A percentile compares a stretch with the other conserved stretches of the same genome.
phyloP scores from a whole-genome alignment of 2,888 invertebrate species.

The Sinhomidia bicolor region DNA sequence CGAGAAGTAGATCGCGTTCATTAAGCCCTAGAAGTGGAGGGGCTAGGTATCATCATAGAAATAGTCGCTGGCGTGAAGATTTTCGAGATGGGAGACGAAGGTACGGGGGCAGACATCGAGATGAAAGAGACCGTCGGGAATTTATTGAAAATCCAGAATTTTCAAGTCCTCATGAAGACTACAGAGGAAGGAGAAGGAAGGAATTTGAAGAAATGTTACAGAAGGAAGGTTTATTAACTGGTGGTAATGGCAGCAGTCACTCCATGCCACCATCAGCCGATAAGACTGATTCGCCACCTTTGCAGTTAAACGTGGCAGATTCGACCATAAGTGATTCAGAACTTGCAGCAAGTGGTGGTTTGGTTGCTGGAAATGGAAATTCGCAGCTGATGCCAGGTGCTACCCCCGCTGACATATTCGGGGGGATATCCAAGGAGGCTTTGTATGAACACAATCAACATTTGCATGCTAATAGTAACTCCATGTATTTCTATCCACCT shows the following conservation, averaged over 20 bases:
- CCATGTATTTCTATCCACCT: constrained; percentile 69
- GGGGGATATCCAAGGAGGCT: constrained; percentile 70
- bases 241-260: background rate
- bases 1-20: constrained; percentile 66
- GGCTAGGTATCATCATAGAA: constrained; percentile 44
- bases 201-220: constrained; percentile 64
- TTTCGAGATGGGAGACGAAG: constrained; percentile 51
- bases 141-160: constrained; percentile 61
- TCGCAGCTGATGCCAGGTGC: constrained; percentile 9
- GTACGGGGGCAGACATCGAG: constrained; percentile 19
- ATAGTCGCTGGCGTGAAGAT: constrained; percentile 47
- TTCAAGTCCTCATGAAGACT: constrained; percentile 55
- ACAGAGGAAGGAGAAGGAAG: constrained; percentile 55
- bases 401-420: constrained; percentile 66
- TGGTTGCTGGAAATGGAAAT: constrained; percentile 2
- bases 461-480: constrained; percentile 68
- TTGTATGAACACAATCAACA: constrained; percentile 67
- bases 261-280: constrained; percentile 30
- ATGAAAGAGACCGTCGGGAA: constrained; percentile 45
- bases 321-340: constrained; percentile 84
- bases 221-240: constrained; percentile 40
- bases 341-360: constrained; percentile 80
- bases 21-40: constrained; percentile 53
- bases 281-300: constrained; percentile 81
- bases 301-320: constrained; percentile 83